phyloP scores from a whole-genome alignment of 2,797 vertebrate genomes.

The Channallabes apus region DNA sequence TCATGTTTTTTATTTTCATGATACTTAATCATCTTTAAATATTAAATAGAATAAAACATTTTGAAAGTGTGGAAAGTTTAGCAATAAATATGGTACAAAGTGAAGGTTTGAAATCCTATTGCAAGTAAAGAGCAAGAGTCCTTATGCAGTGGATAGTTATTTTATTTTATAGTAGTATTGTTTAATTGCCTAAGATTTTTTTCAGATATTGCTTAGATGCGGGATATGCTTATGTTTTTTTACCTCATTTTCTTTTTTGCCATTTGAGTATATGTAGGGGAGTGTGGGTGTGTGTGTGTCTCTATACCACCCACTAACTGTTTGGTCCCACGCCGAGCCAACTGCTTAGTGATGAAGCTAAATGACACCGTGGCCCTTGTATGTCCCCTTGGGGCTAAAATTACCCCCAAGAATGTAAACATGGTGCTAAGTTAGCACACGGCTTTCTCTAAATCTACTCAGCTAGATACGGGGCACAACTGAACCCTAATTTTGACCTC shows the following conservation, averaged over 20 bases:
- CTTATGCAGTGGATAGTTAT: no score
- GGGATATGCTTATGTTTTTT: background rate
- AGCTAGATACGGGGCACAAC: conserved; percentile 54
- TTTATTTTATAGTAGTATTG: background rate
- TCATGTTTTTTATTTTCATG: background rate
- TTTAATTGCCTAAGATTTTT: background rate
- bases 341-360: conserved; percentile 68
- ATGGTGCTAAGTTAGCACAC: conserved; percentile 75
- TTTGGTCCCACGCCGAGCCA: conserved; percentile 64
- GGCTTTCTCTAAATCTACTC: conserved; percentile 59
- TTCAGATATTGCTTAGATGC: background rate
- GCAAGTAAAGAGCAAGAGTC: background rate
- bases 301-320: conserved; percentile 70
- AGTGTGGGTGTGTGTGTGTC: conserved; percentile 15
- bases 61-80: background rate
- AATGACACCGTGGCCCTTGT: conserved; percentile 65
- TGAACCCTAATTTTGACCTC: conserved; percentile 26
- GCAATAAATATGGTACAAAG: background rate
- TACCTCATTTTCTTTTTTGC: background rate
- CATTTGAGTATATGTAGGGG: conserved; percentile 28
- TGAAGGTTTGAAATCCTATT: background rate
- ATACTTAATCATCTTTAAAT: background rate
- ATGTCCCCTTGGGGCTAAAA: conserved; percentile 71
- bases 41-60: background rate
- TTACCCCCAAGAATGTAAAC: conserved; percentile 81